phyloP scores from a whole-genome alignment of 2,797 vertebrate species.

The Sebastes iracundus region DNA sequence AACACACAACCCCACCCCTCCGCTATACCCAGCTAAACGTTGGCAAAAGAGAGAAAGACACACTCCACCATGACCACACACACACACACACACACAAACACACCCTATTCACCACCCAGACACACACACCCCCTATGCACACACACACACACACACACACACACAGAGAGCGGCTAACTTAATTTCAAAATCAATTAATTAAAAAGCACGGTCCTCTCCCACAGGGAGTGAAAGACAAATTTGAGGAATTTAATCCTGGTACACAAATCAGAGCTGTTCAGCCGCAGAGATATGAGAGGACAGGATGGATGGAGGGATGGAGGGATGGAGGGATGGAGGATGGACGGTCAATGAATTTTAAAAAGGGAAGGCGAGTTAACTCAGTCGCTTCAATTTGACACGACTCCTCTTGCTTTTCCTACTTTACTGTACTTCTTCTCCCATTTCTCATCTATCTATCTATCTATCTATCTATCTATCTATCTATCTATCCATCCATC shows the following conservation, averaged over 20 bases:
- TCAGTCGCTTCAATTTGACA: conserved; percentile 41
- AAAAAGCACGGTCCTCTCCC: conserved; percentile 66
- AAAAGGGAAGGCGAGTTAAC: conserved; percentile 48
- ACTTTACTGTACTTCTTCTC: not conserved
- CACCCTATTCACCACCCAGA: not conserved
- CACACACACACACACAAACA: not conserved
- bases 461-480: conserved; percentile 6
- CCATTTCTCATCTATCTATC: conserved; percentile 8
- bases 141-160: conserved; percentile 6
- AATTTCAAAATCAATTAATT: conserved; percentile 80
- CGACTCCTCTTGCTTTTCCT: not conserved
- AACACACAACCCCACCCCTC: conserved; percentile 28
- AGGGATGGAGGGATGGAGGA: conserved; percentile 21
- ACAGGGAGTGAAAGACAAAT: conserved; percentile 73
- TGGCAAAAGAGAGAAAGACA: conserved; percentile 6
- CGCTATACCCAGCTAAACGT: not conserved
- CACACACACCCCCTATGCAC: not conserved
- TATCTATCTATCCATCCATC: conserved; percentile 18
- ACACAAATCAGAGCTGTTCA: conserved; percentile 71
- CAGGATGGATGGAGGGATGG: conserved; percentile 38
- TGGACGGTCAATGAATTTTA: conserved; percentile 59
- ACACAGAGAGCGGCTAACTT: conserved; percentile 54
- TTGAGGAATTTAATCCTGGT: conserved; percentile 74
- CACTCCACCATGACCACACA: not conserved
- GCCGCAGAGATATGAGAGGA: conserved; percentile 59